These are phyloP conservation scores for Crocuta crocuta DNA, from an alignment of 2,113 vertebrate species.

Conservation along the genomic window DNA sequence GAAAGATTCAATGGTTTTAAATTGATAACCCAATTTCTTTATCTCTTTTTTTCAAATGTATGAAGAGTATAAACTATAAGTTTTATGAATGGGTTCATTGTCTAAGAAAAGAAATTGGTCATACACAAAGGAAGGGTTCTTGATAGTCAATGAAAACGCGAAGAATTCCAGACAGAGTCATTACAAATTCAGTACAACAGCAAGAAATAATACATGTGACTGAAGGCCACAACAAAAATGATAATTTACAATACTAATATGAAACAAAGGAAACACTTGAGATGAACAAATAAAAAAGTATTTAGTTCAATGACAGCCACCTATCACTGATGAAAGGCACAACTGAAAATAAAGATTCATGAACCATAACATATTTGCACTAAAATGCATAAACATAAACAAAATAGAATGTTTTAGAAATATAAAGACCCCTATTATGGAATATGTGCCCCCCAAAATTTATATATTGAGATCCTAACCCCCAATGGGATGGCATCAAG, in stretches of 20 bases:
- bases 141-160: neutral
- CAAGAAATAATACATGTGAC: neutral
- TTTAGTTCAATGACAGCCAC: neutral
- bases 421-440: neutral
- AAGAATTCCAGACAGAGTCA: neutral
- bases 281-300: neutral
- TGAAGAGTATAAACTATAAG: neutral
- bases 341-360: constrained; percentile 34
- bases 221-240: neutral
- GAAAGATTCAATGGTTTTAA: neutral
- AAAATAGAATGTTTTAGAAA: neutral
- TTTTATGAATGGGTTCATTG: neutral
- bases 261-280: neutral
- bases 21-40: neutral
- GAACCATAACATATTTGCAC: neutral
- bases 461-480: neutral
- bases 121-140: neutral
- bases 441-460: neutral
- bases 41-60: neutral
- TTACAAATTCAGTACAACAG: neutral
- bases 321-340: neutral
- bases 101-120: neutral
- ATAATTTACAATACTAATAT: neutral
- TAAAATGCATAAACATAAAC: neutral
- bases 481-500: neutral